phyloP scores from a whole-genome alignment of 1,140 invertebrate species.

The Leguminivora glycinivorella region DNA sequence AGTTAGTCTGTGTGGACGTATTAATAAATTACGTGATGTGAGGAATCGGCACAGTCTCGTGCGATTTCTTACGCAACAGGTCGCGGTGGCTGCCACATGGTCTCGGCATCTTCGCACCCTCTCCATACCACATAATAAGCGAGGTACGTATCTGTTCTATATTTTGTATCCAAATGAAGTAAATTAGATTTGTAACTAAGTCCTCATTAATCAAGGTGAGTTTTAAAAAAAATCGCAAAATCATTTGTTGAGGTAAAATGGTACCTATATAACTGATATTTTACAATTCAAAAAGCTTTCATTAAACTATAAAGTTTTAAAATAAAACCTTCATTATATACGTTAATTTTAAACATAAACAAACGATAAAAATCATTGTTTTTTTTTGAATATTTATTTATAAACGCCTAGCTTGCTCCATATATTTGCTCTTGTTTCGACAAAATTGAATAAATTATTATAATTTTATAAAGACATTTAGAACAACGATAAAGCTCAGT shows the following conservation, averaged over 20 bases:
- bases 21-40: slow-evolving; percentile 69
- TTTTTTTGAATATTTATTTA: not conserved
- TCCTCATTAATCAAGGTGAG: no score
- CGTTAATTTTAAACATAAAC: not conserved
- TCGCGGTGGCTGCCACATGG: slow-evolving; percentile 41
- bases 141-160: not conserved
- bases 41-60: slow-evolving; percentile 66
- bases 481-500: slow-evolving; percentile 4
- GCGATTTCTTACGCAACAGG: slow-evolving; percentile 69
- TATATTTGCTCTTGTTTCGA: not conserved
- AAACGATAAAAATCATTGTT: not conserved
- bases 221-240: no score
- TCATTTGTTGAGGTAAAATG: no score
- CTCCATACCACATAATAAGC: not conserved
- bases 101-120: not conserved
- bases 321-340: not conserved
- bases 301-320: no score
- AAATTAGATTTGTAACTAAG: no score
- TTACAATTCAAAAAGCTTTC: no score
- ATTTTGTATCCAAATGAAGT: not conserved
- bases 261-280: no score
- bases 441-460: not conserved
- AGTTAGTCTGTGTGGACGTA: slow-evolving; percentile 51
- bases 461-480: not conserved
- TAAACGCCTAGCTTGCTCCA: not conserved